A percentile compares a stretch with the other conserved stretches of the same genome.
Conservation (phyloP, 2,797 vertebrate species). For the Sebastolobus alascanus region DNA sequence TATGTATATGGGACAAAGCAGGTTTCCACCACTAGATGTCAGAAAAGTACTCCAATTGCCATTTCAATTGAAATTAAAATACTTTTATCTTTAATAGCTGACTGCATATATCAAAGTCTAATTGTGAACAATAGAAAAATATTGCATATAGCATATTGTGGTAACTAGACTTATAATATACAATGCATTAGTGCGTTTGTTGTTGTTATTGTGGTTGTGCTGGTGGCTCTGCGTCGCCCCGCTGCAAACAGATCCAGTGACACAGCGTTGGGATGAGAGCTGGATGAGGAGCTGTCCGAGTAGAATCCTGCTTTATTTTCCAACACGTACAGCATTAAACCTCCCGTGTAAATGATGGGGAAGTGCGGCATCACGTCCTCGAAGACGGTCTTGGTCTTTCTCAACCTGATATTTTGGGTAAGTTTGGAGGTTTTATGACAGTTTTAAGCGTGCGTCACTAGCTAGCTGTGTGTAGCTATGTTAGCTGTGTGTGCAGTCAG, state of each 20-base stretch:
- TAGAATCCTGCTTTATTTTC: slow-evolving; percentile 29
- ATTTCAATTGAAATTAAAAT: not conserved
- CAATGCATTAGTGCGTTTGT: too few relatives aligned
- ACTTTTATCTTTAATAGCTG: too few relatives aligned
- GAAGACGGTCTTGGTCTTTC: slow-evolving; percentile 96
- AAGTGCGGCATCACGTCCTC: slow-evolving; percentile 96
- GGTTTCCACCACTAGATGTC: slow-evolving; percentile 36
- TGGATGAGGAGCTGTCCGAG: slow-evolving; percentile 26
- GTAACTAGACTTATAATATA: not conserved
- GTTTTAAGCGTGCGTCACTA: slow-evolving; percentile 71
- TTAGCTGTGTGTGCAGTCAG: slow-evolving; percentile 15
- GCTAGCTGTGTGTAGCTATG: not conserved
- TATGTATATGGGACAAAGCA: not conserved
- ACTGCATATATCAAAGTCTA: too few relatives aligned
- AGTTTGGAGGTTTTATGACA: slow-evolving; percentile 51
- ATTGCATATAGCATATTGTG: not conserved
- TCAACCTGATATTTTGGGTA: slow-evolving; percentile 98
- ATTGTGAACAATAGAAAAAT: not conserved
- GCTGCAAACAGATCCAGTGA: not conserved
- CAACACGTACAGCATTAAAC: slow-evolving; percentile 5
- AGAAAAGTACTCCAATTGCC: not conserved
- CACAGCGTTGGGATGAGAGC: slow-evolving; percentile 2
- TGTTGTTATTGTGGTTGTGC: not conserved
- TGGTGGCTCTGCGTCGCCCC: slow-evolving; percentile 44
- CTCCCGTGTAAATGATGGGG: slow-evolving; percentile 84